Evolutionary conservation across 2,797 vertebrate genomes (phyloP), one percentile per base, ranked within the genome.

Genomic region (Gambusia yucatana): DNA sequence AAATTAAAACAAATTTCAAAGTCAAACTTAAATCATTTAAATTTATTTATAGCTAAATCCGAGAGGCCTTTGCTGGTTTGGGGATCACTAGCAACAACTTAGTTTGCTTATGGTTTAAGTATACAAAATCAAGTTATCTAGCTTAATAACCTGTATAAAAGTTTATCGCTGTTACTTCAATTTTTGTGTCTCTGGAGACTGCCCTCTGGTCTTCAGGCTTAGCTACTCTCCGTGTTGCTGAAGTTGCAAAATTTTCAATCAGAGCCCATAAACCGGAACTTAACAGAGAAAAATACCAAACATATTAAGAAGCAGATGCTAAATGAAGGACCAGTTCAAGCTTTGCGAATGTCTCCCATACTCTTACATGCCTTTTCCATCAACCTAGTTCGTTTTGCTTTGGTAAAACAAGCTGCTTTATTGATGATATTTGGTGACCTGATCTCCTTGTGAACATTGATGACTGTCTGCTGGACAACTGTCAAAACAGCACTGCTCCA

Each of bases 161-260:
- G 20, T 13, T 25, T 14, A 69, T 65, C 33, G 11, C 36, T 43
- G 25, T 43, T 13, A 69, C 6, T 69, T 7, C 6, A 6, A 2
- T 28, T 3, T 8, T 28, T 6, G 4, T 44, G 39, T 75, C 22
- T 36, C 71, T 11, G 4, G 17, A 69, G 65, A 67, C 14, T 9
- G 36, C 65, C 39, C 46, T 63, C 48, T 20, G 65, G 48, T 36
- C 22, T 4, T 36, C 48, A 33, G 30, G 55, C 59, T 33, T 61
- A 74, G 82, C 77, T 79, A 93, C 95, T 96, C 81, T 96, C 94
- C 93, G 55, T 93, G 94, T 95, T 96, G 79, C 95, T 96, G 95
- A 95, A 94, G 80, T 11, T 17, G 9, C 6, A 20, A 52, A 22
- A 57, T 22, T 20, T 22, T 22, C 22, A 39, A 22, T 22, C 61